Evolutionary conservation across 2,888 invertebrate genomes (phyloP).

Genomic region (Notodromas monacha): DNA sequence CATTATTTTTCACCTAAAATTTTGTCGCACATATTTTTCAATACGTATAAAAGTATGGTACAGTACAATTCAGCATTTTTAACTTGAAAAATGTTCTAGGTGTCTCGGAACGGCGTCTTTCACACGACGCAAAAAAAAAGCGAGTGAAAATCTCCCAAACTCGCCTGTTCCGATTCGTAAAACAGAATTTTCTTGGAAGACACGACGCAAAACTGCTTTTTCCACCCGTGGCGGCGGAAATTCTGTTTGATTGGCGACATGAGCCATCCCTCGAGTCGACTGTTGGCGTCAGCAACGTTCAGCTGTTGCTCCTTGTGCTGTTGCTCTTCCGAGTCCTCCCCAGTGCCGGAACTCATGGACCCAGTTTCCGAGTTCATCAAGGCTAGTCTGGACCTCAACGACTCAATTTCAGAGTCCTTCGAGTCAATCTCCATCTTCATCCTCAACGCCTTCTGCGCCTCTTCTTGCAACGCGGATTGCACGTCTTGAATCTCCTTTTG

Average conservation of each 20-base stretch:
- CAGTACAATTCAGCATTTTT: no score
- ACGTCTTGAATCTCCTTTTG: slow-evolving; percentile 55
- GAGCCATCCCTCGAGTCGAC: slow-evolving; percentile 65
- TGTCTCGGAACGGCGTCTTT: no score
- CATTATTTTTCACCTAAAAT: no score
- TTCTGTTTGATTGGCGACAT: slow-evolving; percentile 82
- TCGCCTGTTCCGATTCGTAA: slow-evolving; percentile 74
- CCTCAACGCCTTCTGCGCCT: slow-evolving; percentile 13
- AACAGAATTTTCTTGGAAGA: slow-evolving; percentile 87
- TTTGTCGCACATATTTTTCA: no score
- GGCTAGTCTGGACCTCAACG: slow-evolving; percentile 36
- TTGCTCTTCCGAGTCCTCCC: slow-evolving; percentile 26
- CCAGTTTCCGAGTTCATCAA: slow-evolving; percentile 52
- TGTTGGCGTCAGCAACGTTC: slow-evolving; percentile 14
- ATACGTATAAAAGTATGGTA: no score
- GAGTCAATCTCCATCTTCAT: slow-evolving; percentile 86
- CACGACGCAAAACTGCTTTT: slow-evolving; percentile 81
- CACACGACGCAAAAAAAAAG: no score
- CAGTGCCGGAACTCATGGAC: slow-evolving; percentile 49
- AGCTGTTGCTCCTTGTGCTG: neutral
- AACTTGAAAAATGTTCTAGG: no score
- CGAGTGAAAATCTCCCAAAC: slow-evolving; percentile 44
- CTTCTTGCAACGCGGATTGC: slow-evolving; percentile 35
- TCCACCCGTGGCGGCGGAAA: slow-evolving; percentile 79
- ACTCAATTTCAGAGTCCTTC: slow-evolving; percentile 83